phyloP scores from a whole-genome alignment of 2,888 invertebrate genomes.

The Heteromurus nitidus region DNA sequence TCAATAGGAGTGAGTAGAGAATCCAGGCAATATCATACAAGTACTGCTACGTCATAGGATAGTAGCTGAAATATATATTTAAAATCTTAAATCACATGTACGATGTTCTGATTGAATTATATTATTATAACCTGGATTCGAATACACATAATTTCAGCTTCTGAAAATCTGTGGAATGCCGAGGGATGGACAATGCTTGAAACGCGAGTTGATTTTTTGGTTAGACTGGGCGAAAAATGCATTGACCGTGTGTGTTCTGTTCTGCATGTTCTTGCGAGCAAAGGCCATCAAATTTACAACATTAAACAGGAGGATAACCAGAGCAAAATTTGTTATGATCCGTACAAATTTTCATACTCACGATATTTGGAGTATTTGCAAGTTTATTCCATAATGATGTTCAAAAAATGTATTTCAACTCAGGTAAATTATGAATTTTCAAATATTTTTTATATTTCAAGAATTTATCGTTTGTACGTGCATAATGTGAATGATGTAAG shows the following conservation, averaged over 20 bases:
- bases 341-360: slow-evolving; percentile 24
- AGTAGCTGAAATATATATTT: too few species aligned
- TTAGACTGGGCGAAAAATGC: not conserved
- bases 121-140: not conserved
- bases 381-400: slow-evolving; percentile 36
- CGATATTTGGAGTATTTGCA: slow-evolving; percentile 55
- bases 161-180: slow-evolving; percentile 44
- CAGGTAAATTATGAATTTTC: slow-evolving; percentile 18
- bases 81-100: too few species aligned
- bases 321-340: slow-evolving; percentile 22
- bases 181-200: slow-evolving; percentile 66
- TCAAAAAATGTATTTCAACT: slow-evolving; percentile 1
- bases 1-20: too few species aligned
- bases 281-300: slow-evolving; percentile 35
- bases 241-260: slow-evolving; percentile 26
- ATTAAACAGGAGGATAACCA: not conserved
- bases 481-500: too few species aligned
- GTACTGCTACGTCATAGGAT: too few species aligned
- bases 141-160: slow-evolving; percentile 19
- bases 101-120: too few species aligned
- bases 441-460: not conserved
- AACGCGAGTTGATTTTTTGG: slow-evolving; percentile 47
- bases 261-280: slow-evolving; percentile 35
- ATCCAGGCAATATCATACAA: too few species aligned
- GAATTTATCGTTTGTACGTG: not conserved